These are phyloP conservation scores for Gryllus bimaculatus DNA, from an alignment of 1,140 invertebrate genomes.

Conservation along the genomic window DNA sequence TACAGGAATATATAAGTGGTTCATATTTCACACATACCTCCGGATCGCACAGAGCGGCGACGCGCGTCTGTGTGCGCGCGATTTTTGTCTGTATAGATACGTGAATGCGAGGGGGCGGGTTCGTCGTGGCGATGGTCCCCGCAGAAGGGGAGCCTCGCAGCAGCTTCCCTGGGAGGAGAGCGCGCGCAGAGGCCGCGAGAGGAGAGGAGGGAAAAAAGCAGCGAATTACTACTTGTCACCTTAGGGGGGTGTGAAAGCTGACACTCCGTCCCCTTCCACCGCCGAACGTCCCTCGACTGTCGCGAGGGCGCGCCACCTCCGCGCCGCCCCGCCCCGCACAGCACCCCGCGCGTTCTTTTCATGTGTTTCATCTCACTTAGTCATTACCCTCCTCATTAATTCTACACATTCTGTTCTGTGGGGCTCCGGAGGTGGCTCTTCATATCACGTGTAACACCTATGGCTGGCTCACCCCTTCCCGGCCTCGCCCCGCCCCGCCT, in stretches of 20 bases:
- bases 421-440: not conserved
- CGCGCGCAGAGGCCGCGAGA: no score
- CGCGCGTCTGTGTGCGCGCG: not conserved
- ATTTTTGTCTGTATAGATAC: slow-evolving; percentile 5
- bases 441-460: not conserved
- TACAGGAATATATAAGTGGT: not conserved
- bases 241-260: not conserved
- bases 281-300: not conserved
- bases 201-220: not conserved
- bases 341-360: not conserved
- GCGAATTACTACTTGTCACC: not conserved
- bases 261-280: not conserved
- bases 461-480: not conserved
- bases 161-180: no score
- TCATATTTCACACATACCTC: not conserved
- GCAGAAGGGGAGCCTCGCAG: no score
- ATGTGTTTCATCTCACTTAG: slow-evolving; percentile 4
- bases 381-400: slow-evolving; percentile 4
- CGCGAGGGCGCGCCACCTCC: no score
- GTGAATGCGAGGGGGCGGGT: not conserved
- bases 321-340: not conserved
- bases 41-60: not conserved
- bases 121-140: no score
- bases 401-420: not conserved
- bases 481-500: no score